phyloP scores from a whole-genome alignment of 2,888 invertebrate genomes.

The Apotomis capreana region DNA sequence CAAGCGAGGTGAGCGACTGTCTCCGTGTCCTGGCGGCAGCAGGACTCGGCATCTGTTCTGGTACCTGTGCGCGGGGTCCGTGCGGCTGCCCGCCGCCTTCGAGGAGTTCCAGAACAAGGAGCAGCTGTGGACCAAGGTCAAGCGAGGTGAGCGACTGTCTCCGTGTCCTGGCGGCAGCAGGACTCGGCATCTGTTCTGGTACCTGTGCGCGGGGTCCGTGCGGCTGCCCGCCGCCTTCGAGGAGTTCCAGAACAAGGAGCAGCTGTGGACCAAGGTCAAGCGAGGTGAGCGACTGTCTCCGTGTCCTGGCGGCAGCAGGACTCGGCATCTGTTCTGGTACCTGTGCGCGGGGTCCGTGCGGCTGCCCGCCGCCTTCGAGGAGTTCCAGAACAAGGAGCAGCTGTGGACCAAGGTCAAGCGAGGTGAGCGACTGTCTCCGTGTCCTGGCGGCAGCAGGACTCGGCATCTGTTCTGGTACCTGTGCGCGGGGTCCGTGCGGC shows the following conservation, averaged over 20 bases:
- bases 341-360: conserved; percentile 92
- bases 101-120: conserved; percentile 94
- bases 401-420: conserved; percentile 92
- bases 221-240: conserved; percentile 91
- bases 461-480: conserved; percentile 95
- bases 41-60: conserved; percentile 91
- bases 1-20: conserved; percentile 85
- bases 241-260: conserved; percentile 92
- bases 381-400: conserved; percentile 93
- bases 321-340: conserved; percentile 95
- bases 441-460: conserved; percentile 55
- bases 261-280: conserved; percentile 92
- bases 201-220: conserved; percentile 92
- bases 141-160: conserved; percentile 84
- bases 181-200: conserved; percentile 94
- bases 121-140: conserved; percentile 92
- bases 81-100: conserved; percentile 90
- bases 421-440: conserved; percentile 78
- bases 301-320: too few species aligned
- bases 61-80: conserved; percentile 94
- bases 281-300: conserved; percentile 82
- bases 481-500: conserved; percentile 90
- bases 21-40: too few species aligned
- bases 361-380: conserved; percentile 91
- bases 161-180: too few species aligned